Percentiles rank a stretch among this genome's conserved stretches.
phyloP scores from a whole-genome alignment of 2,797 vertebrate species.

The Holocentrus rufus region DNA sequence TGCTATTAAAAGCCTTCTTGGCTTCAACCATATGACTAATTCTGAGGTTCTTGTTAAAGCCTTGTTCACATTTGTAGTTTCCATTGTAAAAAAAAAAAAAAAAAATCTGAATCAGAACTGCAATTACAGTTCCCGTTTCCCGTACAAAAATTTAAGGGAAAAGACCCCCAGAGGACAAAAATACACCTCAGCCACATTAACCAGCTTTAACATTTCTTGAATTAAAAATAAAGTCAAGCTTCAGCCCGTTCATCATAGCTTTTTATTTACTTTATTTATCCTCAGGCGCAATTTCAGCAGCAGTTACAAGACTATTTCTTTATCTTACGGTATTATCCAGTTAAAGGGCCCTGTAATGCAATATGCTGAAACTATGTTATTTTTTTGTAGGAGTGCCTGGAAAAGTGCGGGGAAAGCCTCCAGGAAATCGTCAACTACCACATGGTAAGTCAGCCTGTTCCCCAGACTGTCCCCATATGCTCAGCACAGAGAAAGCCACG shows the following conservation, averaged over 20 bases:
- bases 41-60: slow-evolving; percentile 75
- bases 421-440: slow-evolving; percentile 98
- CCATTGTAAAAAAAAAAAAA: slow-evolving; percentile 71
- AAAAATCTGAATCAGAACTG: slow-evolving; percentile 52
- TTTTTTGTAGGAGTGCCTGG: slow-evolving; percentile 89
- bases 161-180: slow-evolving; percentile 5
- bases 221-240: slow-evolving; percentile 34
- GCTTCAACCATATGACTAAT: slow-evolving; percentile 67
- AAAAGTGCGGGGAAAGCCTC: slow-evolving; percentile 94
- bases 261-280: slow-evolving; percentile 11
- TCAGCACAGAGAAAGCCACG: slow-evolving; percentile 7
- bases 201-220: slow-evolving; percentile 26
- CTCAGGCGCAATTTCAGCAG: slow-evolving; percentile 13
- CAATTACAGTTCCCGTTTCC: slow-evolving; percentile 65
- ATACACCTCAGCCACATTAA: slow-evolving; percentile 51
- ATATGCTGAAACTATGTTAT: slow-evolving; percentile 28
- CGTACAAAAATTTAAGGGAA: slow-evolving; percentile 37
- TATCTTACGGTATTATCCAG: not conserved
- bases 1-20: slow-evolving; percentile 74
- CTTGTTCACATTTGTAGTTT: slow-evolving; percentile 75
- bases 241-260: slow-evolving; percentile 10
- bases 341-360: slow-evolving; percentile 6
- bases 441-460: slow-evolving; percentile 85
- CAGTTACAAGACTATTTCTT: slow-evolving; percentile 8
- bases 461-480: slow-evolving; percentile 33